phyloP scores from a whole-genome alignment of 1,140 invertebrate genomes.

The Ceratina japonica region DNA sequence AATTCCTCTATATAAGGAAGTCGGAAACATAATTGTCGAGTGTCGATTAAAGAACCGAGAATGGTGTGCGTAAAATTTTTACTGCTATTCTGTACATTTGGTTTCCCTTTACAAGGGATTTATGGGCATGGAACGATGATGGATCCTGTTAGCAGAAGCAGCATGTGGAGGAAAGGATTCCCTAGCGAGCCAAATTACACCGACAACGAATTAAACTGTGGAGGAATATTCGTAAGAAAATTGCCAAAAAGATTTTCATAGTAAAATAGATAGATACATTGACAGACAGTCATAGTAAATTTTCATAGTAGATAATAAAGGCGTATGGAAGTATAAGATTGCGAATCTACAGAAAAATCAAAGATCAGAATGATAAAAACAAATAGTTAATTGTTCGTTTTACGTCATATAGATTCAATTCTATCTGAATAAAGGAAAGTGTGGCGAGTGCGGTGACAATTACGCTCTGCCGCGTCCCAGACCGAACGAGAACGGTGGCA shows the following conservation, averaged over 20 bases:
- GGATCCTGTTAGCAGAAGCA: conserved; percentile 84
- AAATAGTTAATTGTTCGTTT: not conserved
- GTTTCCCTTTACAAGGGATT: conserved; percentile 55
- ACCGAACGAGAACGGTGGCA: conserved; percentile 80
- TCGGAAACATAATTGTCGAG: too few species aligned
- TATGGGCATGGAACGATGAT: conserved; percentile 85
- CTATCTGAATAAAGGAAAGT: conserved; percentile 69
- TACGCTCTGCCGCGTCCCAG: conserved; percentile 74
- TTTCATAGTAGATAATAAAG: too few species aligned
- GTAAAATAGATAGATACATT: not conserved
- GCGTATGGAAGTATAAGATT: not conserved
- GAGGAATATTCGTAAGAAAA: conserved; percentile 76
- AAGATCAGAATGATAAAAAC: not conserved
- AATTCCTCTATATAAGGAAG: not conserved
- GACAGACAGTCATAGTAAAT: too few species aligned
- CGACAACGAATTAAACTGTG: conserved; percentile 86
- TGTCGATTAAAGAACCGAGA: not conserved
- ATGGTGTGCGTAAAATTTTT: conserved; percentile 38
- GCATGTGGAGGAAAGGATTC: conserved; percentile 87
- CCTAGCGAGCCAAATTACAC: conserved; percentile 85
- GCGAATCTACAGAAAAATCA: not conserved
- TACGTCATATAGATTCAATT: not conserved
- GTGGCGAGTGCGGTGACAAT: conserved; percentile 75
- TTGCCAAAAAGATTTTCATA: not conserved
- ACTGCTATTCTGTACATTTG: conserved; percentile 2